Percentiles rank a stretch among this genome's conserved stretches.
phyloP scores from a whole-genome alignment of 2,888 invertebrate species.

The Lamellibrachia satsuma region DNA sequence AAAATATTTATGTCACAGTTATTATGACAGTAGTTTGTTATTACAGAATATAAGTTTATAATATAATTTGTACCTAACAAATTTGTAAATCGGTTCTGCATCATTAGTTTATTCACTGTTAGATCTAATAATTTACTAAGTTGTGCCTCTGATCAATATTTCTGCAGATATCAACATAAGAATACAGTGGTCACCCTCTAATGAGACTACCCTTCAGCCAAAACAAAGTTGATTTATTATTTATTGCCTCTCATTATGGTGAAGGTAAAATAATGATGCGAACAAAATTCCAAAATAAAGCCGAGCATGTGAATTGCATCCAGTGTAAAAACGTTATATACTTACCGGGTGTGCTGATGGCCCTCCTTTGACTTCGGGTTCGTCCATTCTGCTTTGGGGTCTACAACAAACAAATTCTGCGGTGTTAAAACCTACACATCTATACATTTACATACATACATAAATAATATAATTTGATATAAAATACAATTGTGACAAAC shows the following conservation, averaged over 20 bases:
- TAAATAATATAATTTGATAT: too few relatives aligned
- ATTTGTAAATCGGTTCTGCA: not conserved
- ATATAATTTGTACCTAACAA: not conserved
- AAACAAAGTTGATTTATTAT: not conserved
- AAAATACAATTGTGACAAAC: too few relatives aligned
- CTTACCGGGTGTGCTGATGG: slow-evolving; percentile 8
- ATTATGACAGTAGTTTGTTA: not conserved
- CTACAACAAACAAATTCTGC: not conserved
- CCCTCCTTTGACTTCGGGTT: not conserved
- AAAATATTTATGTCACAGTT: not conserved
- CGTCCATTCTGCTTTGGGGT: not conserved
- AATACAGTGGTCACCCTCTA: not conserved
- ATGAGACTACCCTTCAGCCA: not conserved
- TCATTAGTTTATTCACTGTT: not conserved
- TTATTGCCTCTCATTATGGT: not conserved
- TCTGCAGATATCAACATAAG: not conserved
- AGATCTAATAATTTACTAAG: not conserved
- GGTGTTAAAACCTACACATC: too few relatives aligned
- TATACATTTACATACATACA: too few relatives aligned
- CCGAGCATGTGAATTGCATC: not conserved
- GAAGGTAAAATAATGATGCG: not conserved
- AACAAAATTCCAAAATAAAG: not conserved
- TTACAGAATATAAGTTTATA: not conserved
- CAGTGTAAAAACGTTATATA: not conserved
- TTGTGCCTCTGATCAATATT: not conserved